Conservation (phyloP, 2,888 invertebrate species). For the Arge pagana region DNA sequence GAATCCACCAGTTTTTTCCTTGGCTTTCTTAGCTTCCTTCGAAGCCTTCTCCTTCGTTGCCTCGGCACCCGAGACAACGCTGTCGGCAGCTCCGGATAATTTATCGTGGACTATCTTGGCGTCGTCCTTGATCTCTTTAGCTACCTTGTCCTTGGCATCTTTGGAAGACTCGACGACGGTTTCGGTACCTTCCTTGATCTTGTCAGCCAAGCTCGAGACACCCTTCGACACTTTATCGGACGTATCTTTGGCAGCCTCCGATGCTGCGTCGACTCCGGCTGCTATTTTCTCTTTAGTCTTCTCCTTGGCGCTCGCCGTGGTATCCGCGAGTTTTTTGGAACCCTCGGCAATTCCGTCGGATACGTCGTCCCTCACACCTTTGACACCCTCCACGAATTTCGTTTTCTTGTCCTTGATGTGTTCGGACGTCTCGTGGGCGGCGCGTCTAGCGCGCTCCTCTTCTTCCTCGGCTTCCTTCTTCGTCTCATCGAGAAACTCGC, state of each 20-base stretch:
- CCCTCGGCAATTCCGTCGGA: constrained; percentile 18
- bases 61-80: constrained; percentile 28
- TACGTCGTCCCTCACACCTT: constrained; percentile 9
- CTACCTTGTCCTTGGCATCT: constrained; percentile 22
- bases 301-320: constrained; percentile 12
- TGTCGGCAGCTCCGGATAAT: constrained; percentile 28
- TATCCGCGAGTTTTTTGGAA: constrained; percentile 2
- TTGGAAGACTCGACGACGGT: constrained; percentile 9
- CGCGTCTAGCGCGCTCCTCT: constrained; percentile 26
- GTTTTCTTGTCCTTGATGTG: constrained; percentile 19
- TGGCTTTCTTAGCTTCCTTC: constrained; percentile 30
- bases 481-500: constrained; percentile 37
- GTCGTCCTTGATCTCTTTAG: constrained; percentile 26
- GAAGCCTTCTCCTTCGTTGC: constrained; percentile 28
- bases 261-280: constrained; percentile 8
- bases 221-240: background rate
- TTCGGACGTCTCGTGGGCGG: constrained; percentile 27
- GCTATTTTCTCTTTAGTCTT: background rate
- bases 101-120: constrained; percentile 28
- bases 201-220: background rate
- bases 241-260: constrained; percentile 7
- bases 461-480: constrained; percentile 30
- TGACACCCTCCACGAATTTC: constrained; percentile 13
- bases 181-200: background rate
- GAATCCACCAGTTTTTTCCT: constrained; percentile 33